Evolutionary conservation across 2,888 invertebrate genomes (phyloP).

Genomic region (Cataglyphis altisquamis): DNA sequence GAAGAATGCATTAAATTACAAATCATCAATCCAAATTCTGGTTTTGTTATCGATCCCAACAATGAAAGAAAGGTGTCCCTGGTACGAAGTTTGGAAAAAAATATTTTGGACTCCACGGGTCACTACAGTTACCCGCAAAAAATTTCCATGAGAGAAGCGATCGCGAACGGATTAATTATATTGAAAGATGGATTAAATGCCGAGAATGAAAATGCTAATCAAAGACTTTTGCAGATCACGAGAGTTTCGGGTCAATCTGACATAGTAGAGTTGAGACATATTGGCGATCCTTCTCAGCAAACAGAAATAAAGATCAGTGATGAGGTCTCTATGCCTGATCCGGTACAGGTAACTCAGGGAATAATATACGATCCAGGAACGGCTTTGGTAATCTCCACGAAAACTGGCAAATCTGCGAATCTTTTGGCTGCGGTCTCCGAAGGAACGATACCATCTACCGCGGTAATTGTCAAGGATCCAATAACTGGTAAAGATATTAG

Average conservation of each 20-base stretch:
- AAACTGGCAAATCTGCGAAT: conserved; percentile 90
- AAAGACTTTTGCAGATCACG: conserved; percentile 91
- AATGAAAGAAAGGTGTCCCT: conserved; percentile 91
- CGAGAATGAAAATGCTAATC: conserved; percentile 85
- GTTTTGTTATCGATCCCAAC: conserved; percentile 92
- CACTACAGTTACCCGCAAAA: conserved; percentile 89
- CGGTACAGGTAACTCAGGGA: conserved; percentile 91
- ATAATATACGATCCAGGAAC: conserved; percentile 93
- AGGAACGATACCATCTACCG: conserved; percentile 90
- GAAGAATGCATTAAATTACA: conserved; percentile 95
- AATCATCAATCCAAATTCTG: conserved; percentile 94
- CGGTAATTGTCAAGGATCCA: conserved; percentile 91
- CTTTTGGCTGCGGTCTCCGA: conserved; percentile 92
- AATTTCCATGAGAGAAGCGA: conserved; percentile 92
- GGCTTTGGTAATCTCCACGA: conserved; percentile 91
- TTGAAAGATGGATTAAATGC: conserved; percentile 87
- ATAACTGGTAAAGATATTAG: conserved; percentile 89
- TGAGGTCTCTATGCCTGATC: conserved; percentile 87
- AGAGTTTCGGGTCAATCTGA: conserved; percentile 91
- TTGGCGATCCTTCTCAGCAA: conserved; percentile 85
- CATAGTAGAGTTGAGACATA: conserved; percentile 90
- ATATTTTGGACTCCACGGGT: conserved; percentile 92
- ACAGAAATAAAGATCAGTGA: conserved; percentile 87
- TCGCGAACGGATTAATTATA: conserved; percentile 89
- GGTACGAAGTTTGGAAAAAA: conserved; percentile 91